phyloP scores from a whole-genome alignment of 1,140 invertebrate genomes.

The Scaptomyza pallida region DNA sequence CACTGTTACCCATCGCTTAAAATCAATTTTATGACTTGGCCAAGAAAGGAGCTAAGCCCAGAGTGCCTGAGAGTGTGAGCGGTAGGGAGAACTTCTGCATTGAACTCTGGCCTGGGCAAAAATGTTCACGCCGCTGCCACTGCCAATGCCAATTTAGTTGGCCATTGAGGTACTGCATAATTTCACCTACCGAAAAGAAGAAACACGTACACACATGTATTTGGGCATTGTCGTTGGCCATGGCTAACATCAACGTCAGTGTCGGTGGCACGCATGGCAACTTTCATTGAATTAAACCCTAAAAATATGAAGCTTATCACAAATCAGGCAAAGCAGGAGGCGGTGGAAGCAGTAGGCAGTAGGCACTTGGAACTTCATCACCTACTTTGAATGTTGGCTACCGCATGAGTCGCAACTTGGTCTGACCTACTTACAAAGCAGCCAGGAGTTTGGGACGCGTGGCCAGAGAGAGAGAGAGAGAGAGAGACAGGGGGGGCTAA shows the following conservation, averaged over 20 bases:
- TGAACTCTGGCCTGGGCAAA: constrained; percentile 74
- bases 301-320: constrained; percentile 83
- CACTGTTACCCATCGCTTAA: constrained; percentile 60
- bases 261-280: constrained; percentile 54
- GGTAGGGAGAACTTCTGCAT: constrained; percentile 3
- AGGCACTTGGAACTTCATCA: constrained; percentile 74
- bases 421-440: constrained; percentile 34
- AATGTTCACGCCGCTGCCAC: constrained; percentile 62
- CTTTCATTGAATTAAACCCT: constrained; percentile 82
- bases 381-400: constrained; percentile 83
- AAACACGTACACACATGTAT: constrained; percentile 25
- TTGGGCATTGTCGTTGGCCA: constrained; percentile 51
- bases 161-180: constrained; percentile 55
- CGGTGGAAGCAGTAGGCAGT: too few species aligned
- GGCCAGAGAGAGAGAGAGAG: neutral
- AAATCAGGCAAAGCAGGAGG: constrained; percentile 65
- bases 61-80: neutral
- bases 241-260: constrained; percentile 15
- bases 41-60: constrained; percentile 27
- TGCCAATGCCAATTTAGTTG: constrained; percentile 23
- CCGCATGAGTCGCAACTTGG: constrained; percentile 52
- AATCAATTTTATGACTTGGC: constrained; percentile 78
- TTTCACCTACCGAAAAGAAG: constrained; percentile 63
- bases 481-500: neutral
- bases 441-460: neutral